Evolutionary conservation across 2,113 vertebrate species (phyloP), one percentile per base, ranked within the genome.

Genomic region (Nibea coibor): DNA sequence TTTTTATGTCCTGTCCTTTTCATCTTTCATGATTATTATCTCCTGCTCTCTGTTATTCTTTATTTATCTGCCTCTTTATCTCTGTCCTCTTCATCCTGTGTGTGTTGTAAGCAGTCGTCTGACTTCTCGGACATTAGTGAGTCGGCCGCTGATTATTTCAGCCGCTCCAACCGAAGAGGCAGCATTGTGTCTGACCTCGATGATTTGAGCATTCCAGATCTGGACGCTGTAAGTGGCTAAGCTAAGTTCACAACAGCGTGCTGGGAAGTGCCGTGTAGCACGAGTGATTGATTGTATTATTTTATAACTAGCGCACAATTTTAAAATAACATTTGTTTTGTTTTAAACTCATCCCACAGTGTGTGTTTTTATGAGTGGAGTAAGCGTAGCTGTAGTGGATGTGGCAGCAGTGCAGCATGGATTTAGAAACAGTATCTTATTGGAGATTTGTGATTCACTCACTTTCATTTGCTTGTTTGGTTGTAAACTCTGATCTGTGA

Each of bases 81-180:
- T 81, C 45, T 58, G 0, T 82, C 24, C 64, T 66, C 79, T 74
- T 78, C 22, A 10, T 39, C 78, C 48, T 75, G 39, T 71, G 12
- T 77, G 22, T 63, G 50, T 62, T 35, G 63, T 26, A 59, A 79
- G 59, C 76, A 98, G 96, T 95, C 88, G 1, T 96, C 94, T 91
- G 95, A 94, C 92, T 96, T 97, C 95, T 97, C 95, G 83, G 94
- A 95, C 91, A 94, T 94, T 87, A 98, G 95, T 85, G 97, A 97
- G 91, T 97, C 96, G 67, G 94, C 97, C 15, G 98, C 98, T 61
- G 98, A 99, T 91, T 99, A 97, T 96, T 99, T 99, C 69, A 97
- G 97, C 88, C 96, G 96, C 86, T 96, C 96, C 88, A 97, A 92
- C 93, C 96, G 94, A 88, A 96, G 96, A 90, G 97, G 97, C 90